Evolutionary conservation across 2,888 invertebrate genomes (phyloP).

Genomic region (Dendrolimus pini): DNA sequence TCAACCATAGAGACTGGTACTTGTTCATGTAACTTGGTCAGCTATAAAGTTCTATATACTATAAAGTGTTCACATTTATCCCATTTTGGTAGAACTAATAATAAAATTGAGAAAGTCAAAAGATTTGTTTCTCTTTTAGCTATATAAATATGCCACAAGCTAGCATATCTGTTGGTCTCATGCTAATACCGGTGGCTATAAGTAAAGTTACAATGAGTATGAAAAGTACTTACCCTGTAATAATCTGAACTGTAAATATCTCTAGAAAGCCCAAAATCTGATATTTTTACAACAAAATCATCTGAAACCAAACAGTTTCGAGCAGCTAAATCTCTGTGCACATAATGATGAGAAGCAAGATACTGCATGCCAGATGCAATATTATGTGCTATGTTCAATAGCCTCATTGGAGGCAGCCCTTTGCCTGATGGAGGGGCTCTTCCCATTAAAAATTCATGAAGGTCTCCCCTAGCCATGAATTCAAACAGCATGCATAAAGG

Average conservation of each 20-base stretch:
- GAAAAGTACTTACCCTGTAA: constrained; percentile 79
- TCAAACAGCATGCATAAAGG: constrained; percentile 98
- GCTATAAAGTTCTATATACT: too few species aligned
- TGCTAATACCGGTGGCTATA: too few species aligned
- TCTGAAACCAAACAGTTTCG: constrained; percentile 97
- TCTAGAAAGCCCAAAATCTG: constrained; percentile 95
- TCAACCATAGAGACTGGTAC: too few species aligned
- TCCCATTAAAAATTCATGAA: constrained; percentile 95
- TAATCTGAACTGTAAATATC: constrained; percentile 96
- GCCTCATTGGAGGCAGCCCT: constrained; percentile 87
- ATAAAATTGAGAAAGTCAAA: too few species aligned
- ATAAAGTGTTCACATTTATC: too few species aligned
- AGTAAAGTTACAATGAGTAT: too few species aligned
- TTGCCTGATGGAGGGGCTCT: constrained; percentile 92
- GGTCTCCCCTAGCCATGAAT: constrained; percentile 97
- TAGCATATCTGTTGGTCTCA: too few species aligned
- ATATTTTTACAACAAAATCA: constrained; percentile 96
- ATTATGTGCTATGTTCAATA: constrained; percentile 93
- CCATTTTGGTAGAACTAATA: too few species aligned
- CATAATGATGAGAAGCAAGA: constrained; percentile 93
- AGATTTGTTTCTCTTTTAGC: too few species aligned
- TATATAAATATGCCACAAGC: too few species aligned
- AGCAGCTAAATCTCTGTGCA: constrained; percentile 97
- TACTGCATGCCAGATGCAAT: constrained; percentile 92
- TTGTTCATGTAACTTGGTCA: too few species aligned